Evolutionary conservation across 2,888 invertebrate species (phyloP), one percentile per base, ranked within the genome.

Genomic region (Hirtodrosophila alboralis): DNA sequence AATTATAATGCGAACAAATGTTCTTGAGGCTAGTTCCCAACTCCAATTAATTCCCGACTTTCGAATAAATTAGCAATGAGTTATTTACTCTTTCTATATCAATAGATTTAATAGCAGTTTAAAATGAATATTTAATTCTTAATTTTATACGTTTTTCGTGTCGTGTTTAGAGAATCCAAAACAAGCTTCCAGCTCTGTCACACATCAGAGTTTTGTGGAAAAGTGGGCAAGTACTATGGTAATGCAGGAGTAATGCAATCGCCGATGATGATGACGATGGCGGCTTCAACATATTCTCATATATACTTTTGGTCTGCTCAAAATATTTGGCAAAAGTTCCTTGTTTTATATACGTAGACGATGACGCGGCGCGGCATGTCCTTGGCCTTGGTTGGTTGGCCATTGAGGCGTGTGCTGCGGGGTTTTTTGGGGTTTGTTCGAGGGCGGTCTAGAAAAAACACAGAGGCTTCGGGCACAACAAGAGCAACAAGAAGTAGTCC

Each of bases 361-460:
- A 31, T n/a, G n/a, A n/a, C n/a, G n/a, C n/a, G n/a, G n/a, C 52
- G 59, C 53, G 61, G 36, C 58, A 54, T 76, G 86, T 64, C 86
- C 86, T 79, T 86, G 84, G 84, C 80, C 80, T 77, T 79, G 80
- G 62, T 77, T 79, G 80, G 62, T 41, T 43, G 53, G 37, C 51
- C 75, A 58, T 31, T 47, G 59, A 41, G 49, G 64, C 27, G 27
- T 58, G 64, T 49, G 8, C 7, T 3, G 23, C 7, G 23, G 6
- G 7, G 23, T 23, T 4, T 3, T 23, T 5, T 23, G 1, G 23
- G 23, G 23, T 23, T n/a, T n/a, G n/a, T n/a, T n/a, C n/a, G n/a
- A n/a, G n/a, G n/a, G n/a, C n/a, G 23, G 23, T 33, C 31, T 27
- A 36, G 28, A 14, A n/a, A 18, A 14, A 48, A 48, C 41, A 43